These are phyloP conservation scores for Varanus salvator DNA, from an alignment of 2,113 vertebrate genomes.

Conservation along the genomic window DNA sequence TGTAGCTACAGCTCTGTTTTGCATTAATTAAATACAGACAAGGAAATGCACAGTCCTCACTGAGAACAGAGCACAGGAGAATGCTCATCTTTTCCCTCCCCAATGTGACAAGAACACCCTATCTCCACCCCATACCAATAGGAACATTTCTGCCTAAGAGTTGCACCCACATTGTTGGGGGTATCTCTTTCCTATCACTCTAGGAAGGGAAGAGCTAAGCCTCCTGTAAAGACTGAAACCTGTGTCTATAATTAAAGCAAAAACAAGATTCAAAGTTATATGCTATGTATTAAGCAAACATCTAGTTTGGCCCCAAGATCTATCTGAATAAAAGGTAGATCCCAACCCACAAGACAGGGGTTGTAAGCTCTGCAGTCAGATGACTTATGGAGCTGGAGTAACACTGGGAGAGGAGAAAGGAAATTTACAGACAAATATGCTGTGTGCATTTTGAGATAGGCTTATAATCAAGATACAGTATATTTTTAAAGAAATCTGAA, in stretches of 20 bases:
- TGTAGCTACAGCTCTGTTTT: background rate
- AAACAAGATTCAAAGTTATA: background rate
- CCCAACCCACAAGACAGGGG: background rate
- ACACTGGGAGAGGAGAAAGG: background rate
- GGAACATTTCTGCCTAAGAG: background rate
- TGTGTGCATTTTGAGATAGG: background rate
- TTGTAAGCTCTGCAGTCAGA: background rate
- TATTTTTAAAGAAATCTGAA: background rate
- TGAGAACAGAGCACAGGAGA: background rate
- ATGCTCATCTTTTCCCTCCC: background rate
- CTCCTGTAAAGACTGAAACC: background rate
- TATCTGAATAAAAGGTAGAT: background rate
- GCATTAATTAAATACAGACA: background rate
- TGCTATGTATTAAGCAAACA: background rate
- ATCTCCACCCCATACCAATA: too few species aligned
- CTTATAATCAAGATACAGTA: background rate
- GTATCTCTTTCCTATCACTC: background rate
- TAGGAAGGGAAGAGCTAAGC: background rate
- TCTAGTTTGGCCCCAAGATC: background rate
- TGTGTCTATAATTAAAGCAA: background rate
- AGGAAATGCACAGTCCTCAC: background rate
- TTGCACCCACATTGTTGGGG: background rate
- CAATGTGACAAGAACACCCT: background rate
- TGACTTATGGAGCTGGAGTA: background rate
- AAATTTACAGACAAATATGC: background rate